Base-by-base conservation (phyloP, 2,113 vertebrate species). In the Strigops habroptila region DNA sequence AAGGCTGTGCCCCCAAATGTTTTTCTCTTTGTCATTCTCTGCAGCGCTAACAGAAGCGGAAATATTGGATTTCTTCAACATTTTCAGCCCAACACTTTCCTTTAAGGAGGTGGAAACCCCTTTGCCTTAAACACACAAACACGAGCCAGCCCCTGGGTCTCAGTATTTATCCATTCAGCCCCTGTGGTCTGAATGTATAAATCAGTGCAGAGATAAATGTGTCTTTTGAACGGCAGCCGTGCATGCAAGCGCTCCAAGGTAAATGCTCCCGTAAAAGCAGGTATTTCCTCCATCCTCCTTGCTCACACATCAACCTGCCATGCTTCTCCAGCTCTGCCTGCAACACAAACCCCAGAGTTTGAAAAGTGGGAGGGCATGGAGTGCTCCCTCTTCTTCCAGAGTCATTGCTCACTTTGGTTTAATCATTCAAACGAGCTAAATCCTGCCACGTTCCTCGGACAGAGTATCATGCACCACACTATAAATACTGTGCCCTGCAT, bases 321-420 rank as follows among this genome's bases (percentile, higher is more conserved):
- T 1, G 6, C 41, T 78, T 28, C 49, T 12, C 80, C 80, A 77
- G 79, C 63, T 77, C 57, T 79, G 64, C 46, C 53, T 18, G 51
- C 31, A n/a, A 19, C 1, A 1, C 0, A 3, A 9, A 22, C 60
- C 91, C 59, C 0, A 3, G 25, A 43, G 10, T 41, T 3, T 15
- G 46, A 51, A 12, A 51, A 77, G 59, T 0, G 4, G 74, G 41
- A 69, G 80, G 57, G 28, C 59, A 41, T 18, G 7, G 14, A 19
- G 7, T 9, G 12, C 78, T 75, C 55, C 33, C 70, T 35, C 35
- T 53, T 39, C 48, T 37, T 35, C 51, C 68, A 62, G 24, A 18
- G 5, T 55, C 49, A 62, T 10, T 6, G 0, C 23, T 67, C 4
- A 0, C 39, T 25, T 37, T 0, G 0, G 7, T 78, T 75, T 21